Conservation (phyloP, 2,888 invertebrate species). For the Dioctria rufipes region DNA sequence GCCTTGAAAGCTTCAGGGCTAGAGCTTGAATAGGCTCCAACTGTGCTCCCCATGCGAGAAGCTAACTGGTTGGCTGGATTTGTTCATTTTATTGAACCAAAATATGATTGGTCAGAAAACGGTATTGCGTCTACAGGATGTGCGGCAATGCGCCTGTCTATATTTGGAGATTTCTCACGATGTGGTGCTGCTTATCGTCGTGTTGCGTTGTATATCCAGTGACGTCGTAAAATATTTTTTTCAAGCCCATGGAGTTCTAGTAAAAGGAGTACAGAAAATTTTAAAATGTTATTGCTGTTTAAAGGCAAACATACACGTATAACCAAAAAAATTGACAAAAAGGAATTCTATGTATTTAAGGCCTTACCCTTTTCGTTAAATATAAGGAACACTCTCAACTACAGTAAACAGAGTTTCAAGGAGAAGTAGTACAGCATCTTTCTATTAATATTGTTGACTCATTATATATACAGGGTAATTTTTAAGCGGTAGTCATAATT, state of each 20-base stretch:
- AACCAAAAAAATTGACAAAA: too few species aligned
- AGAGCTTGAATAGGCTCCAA: constrained; percentile 42
- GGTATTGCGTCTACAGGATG: constrained; percentile 9
- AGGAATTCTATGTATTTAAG: too few species aligned
- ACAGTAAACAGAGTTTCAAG: too few species aligned
- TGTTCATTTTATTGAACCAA: constrained; percentile 20
- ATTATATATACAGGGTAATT: too few species aligned
- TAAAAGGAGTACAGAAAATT: neutral
- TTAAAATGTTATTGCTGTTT: neutral
- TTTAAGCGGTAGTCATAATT: too few species aligned
- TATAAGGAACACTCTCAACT: too few species aligned
- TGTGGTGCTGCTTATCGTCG: neutral
- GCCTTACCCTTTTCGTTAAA: too few species aligned
- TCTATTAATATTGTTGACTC: too few species aligned
- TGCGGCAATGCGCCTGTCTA: neutral
- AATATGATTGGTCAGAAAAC: constrained; percentile 28
- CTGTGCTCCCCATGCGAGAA: constrained; percentile 13
- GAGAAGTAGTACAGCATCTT: too few species aligned
- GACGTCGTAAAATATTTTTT: neutral
- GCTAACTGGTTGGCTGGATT: constrained; percentile 32
- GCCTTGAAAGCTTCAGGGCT: constrained; percentile 33
- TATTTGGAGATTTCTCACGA: neutral
- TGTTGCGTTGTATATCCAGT: neutral
- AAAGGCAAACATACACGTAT: too few species aligned
- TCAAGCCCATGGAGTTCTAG: constrained; percentile 7